Evolutionary conservation across 1,140 invertebrate genomes (phyloP), one percentile per base, ranked within the genome.

Genomic region (Tenebrio molitor): DNA sequence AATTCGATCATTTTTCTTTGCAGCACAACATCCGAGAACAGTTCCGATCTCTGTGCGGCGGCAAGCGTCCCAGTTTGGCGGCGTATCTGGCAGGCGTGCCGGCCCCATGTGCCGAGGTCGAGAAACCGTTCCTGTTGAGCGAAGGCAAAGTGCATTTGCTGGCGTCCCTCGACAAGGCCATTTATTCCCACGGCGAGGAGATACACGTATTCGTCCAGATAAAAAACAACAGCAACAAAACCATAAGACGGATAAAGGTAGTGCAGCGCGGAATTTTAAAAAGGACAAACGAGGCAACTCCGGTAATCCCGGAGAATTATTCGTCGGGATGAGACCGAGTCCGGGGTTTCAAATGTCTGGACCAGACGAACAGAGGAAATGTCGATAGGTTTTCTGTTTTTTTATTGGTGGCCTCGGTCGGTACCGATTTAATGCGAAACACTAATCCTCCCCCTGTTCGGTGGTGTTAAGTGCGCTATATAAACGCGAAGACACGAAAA

Each of bases 171-270:
- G 95, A 99, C 85, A 97, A 96, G 81, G 93, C 96, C 69, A 93
- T 94, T 78, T 98, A 99, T 83, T 88, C 88, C 1, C 97, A 99
- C 81, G 97, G 96, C 6, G 97, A 99, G 81, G 88, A 92, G 1
- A 91, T 99, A 70, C 87, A 89, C 46, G 93, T 99, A 0, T 94
- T 92, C 80, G 90, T 99, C 5, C 88, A 91, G 71, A 89, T 99
- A 50, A 90, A 90, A 74, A 99, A 99, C 84, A 96, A 96, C 77
- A 98, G 95, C 77, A 95, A 92, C 80, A 98, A 97, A 85, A 97
- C 94, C 70, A 94, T 99, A 4, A 92, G 95, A 79, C 93, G 96
- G 85, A 93, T 99, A 72, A 95, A 91, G 88, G 91, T 92, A 89
- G 87, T 14, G n/a, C 16, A 10, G n/a, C n/a, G 36, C 36, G 36